Conservation (phyloP, 2,113 vertebrate genomes). For the Toxostoma redivivum region DNA sequence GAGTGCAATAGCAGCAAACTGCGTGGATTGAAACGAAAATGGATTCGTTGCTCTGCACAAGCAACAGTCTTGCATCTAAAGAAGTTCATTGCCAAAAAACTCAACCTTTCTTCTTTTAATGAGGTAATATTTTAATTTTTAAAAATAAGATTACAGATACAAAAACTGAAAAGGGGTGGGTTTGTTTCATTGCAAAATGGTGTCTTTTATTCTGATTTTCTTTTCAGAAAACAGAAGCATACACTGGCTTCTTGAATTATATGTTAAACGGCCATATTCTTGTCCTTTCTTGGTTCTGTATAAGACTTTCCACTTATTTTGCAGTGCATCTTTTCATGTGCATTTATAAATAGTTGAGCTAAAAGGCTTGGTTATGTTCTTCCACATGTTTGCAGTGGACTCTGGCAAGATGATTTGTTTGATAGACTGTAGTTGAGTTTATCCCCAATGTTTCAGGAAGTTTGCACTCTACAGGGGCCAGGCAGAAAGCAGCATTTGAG, state of each 20-base stretch:
- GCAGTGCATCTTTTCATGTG: neutral
- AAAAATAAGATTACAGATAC: neutral
- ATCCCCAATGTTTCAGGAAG: neutral
- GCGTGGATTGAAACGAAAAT: slow-evolving; percentile 93
- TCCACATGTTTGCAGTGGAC: neutral
- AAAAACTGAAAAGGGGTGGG: neutral
- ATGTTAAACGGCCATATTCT: neutral
- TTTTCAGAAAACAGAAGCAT: neutral
- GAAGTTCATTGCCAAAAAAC: slow-evolving; percentile 99
- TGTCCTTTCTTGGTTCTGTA: neutral
- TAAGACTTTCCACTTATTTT: neutral
- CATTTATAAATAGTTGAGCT: neutral
- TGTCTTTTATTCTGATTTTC: neutral
- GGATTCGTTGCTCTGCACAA: slow-evolving; percentile 98
- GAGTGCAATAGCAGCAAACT: slow-evolving; percentile 99
- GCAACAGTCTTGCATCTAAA: slow-evolving; percentile 97
- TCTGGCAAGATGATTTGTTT: neutral
- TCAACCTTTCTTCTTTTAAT: slow-evolving; percentile 97
- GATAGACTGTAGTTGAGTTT: neutral
- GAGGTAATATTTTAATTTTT: slow-evolving; percentile 79
- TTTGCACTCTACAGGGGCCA: neutral
- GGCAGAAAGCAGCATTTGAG: neutral
- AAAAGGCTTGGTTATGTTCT: neutral
- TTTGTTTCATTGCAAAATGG: neutral
- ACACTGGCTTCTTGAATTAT: neutral